phyloP scores from a whole-genome alignment of 1,140 invertebrate genomes.

The Bactericera cockerelli region DNA sequence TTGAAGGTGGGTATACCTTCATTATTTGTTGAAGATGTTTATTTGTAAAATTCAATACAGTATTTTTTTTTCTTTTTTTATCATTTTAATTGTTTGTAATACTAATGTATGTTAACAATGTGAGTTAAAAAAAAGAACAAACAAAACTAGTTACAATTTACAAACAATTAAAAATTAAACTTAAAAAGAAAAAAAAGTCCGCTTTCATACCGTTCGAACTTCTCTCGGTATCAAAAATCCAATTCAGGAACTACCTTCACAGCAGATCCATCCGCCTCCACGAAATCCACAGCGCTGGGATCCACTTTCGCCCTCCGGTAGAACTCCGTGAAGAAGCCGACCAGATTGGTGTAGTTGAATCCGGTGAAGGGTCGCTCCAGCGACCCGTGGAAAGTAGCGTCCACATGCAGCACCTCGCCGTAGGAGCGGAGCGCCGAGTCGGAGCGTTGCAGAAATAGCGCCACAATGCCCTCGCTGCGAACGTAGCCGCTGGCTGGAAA shows the following conservation, averaged over 20 bases:
- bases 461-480: slow-evolving; percentile 43
- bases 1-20: too few relatives aligned
- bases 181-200: too few relatives aligned
- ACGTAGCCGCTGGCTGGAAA: slow-evolving; percentile 41
- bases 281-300: slow-evolving; percentile 31
- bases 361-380: slow-evolving; percentile 28
- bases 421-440: slow-evolving; percentile 39
- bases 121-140: too few relatives aligned
- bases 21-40: too few relatives aligned
- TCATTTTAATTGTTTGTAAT: too few relatives aligned
- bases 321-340: slow-evolving; percentile 15
- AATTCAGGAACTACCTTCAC: slow-evolving; percentile 32
- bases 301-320: slow-evolving; percentile 31
- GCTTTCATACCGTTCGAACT: too few relatives aligned
- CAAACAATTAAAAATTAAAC: too few relatives aligned
- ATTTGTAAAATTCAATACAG: too few relatives aligned
- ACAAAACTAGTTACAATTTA: too few relatives aligned
- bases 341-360: slow-evolving; percentile 12
- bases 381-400: slow-evolving; percentile 41
- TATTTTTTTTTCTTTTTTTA: too few relatives aligned
- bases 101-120: too few relatives aligned
- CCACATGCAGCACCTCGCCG: slow-evolving; percentile 37
- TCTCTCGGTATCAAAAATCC: too few relatives aligned
- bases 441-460: slow-evolving; percentile 40
- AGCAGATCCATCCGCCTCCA: slow-evolving; percentile 26